Evolutionary conservation across 1,140 invertebrate genomes (phyloP).

Genomic region (Drosophila navojoa): DNA sequence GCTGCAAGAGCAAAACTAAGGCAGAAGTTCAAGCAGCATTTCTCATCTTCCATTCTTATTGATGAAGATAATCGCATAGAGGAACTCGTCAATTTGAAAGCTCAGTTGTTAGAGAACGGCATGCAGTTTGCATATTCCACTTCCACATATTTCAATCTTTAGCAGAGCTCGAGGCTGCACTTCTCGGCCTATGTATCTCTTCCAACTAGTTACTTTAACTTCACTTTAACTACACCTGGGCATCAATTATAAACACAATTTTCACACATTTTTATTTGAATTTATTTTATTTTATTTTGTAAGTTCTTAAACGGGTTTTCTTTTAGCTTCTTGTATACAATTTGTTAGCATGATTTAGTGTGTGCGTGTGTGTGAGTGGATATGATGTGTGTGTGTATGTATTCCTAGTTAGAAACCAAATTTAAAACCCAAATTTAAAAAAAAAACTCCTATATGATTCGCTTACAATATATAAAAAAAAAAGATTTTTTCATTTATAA

Average conservation of each 20-base stretch:
- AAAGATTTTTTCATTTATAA: conserved; percentile 12
- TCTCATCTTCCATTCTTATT: too few species aligned
- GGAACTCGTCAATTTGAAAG: too few species aligned
- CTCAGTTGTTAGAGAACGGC: too few species aligned
- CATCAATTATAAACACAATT: not conserved
- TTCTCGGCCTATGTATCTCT: too few species aligned
- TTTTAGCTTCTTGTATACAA: conserved; percentile 33
- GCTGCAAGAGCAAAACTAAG: too few species aligned
- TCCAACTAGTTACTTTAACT: not conserved
- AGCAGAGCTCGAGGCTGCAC: too few species aligned
- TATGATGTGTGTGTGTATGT: conserved; percentile 7
- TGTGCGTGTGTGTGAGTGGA: conserved; percentile 13
- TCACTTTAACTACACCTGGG: not conserved
- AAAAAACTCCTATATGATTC: conserved; percentile 11
- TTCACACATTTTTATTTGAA: not conserved
- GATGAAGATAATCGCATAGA: too few species aligned
- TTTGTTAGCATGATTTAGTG: conserved; percentile 16
- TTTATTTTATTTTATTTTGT: conserved; percentile 28
- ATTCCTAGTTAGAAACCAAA: conserved; percentile 5
- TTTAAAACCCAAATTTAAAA: conserved; percentile 3
- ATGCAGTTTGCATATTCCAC: too few species aligned
- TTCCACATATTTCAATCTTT: too few species aligned
- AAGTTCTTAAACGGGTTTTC: conserved; percentile 36
- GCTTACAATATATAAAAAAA: conserved; percentile 16
- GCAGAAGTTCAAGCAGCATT: too few species aligned